Conservation (phyloP, 2,113 vertebrate species). For the Cepphus grylle region DNA sequence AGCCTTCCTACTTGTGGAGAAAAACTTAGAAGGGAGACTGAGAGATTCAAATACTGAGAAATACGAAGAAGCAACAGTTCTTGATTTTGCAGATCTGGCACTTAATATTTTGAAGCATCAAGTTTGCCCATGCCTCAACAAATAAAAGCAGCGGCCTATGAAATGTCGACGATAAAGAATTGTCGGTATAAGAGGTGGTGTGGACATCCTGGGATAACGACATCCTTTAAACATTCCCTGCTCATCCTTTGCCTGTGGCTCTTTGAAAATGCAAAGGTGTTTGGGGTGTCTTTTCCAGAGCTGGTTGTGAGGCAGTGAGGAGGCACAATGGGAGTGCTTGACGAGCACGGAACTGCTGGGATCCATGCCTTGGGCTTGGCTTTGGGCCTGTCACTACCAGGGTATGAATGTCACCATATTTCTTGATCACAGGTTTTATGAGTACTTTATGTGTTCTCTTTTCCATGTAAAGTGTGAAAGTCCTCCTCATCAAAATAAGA, state of each 20-base stretch:
- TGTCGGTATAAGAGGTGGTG: neutral
- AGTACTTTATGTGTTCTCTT: neutral
- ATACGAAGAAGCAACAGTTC: neutral
- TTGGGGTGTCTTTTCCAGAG: neutral
- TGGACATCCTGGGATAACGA: neutral
- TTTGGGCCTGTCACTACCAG: neutral
- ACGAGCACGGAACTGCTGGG: neutral
- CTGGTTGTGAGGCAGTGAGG: neutral
- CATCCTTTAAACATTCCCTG: neutral
- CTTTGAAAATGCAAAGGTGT: neutral
- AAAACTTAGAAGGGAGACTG: neutral
- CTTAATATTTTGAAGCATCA: neutral
- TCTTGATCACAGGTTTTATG: neutral
- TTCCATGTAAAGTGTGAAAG: neutral
- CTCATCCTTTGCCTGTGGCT: neutral
- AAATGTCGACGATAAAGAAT: neutral
- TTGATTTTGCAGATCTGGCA: neutral
- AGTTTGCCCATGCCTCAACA: neutral
- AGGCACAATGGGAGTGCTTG: neutral
- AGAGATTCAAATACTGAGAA: neutral
- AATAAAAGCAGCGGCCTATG: neutral
- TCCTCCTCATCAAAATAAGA: neutral
- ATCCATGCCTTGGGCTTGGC: neutral
- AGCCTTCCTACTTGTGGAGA: neutral
- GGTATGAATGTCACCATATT: neutral